phyloP scores from a whole-genome alignment of 2,888 invertebrate genomes.

The Eupithecia insigniata region DNA sequence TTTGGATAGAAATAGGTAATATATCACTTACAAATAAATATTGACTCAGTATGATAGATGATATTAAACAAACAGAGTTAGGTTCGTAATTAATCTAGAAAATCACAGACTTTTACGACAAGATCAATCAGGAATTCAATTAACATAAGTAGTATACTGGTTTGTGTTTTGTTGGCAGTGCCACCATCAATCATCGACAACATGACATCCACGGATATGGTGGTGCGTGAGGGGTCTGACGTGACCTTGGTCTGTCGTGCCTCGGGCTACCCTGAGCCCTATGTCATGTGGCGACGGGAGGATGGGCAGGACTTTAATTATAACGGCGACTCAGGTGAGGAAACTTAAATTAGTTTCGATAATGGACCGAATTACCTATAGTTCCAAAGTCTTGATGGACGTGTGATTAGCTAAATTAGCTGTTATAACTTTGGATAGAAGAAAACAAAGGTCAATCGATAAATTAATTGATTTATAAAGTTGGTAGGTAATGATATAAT shows the following conservation, averaged over 20 bases:
- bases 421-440: neutral
- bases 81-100: neutral
- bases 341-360: slow-evolving; percentile 6
- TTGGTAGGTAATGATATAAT: neutral
- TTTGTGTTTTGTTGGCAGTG: slow-evolving; percentile 82
- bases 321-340: slow-evolving; percentile 91
- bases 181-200: slow-evolving; percentile 95
- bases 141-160: slow-evolving; percentile 32
- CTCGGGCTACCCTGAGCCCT: slow-evolving; percentile 94
- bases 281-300: slow-evolving; percentile 96
- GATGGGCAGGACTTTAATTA: slow-evolving; percentile 95
- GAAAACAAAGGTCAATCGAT: slow-evolving; percentile 3
- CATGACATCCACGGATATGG: slow-evolving; percentile 96
- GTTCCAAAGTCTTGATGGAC: neutral
- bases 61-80: neutral
- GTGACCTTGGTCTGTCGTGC: slow-evolving; percentile 95
- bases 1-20: neutral
- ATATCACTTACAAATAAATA: neutral
- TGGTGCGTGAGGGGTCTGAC: slow-evolving; percentile 94
- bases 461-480: neutral
- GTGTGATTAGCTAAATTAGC: slow-evolving; percentile 2
- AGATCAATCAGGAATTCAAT: slow-evolving; percentile 20
- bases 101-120: slow-evolving; percentile 13
- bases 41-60: neutral
- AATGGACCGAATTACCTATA: neutral